Evolutionary conservation across 1,140 invertebrate genomes (phyloP), one percentile per base, ranked within the genome.

Genomic region (Cotesia chilonis): DNA sequence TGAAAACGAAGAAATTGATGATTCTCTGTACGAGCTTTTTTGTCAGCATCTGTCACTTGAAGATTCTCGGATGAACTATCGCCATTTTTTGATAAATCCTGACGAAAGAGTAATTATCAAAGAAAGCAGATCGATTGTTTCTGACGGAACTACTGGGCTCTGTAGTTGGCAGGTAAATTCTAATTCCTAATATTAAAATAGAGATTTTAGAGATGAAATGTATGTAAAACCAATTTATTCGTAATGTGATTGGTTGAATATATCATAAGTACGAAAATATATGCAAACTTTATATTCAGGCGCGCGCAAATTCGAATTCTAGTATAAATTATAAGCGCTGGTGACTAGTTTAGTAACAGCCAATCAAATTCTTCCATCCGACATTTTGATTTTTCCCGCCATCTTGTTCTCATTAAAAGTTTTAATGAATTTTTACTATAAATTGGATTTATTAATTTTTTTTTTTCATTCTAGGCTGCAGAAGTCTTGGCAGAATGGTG

Each of bases 131-230:
- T 87, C 83, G 75, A 81, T 90, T 28, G 87, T 90, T 76, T 90
- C 89, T 0, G 77, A 88, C 69, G 89, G 89, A 41, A 90, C 89
- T 38, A 90, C 89, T 68, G 89, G 89, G 66, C 82, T 90, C 54
- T 87, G 84, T 69, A 88, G 81, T 76, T 90, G 89, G 89, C 87
- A 90, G 84, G 88, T 89, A 74, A 72, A 76, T 14, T 14, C 14
- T 14, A 14, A 14, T 14, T 14, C 14, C 14, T 14, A 14, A 14
- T 14, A 14, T 14, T 14, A 14, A 14, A 14, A 14, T 14, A 14
- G 14, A 14, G 14, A 14, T 14, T 14, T 14, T 14, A 14, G 14
- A 14, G 14, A 14, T 14, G 14, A 14, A 14, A 14, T 14, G 14
- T 14, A 14, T 14, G 14, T 14, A 14, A 14, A 14, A 14, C 14